Evolutionary conservation across 2,888 invertebrate genomes (phyloP), one percentile per base, ranked within the genome.

Genomic region (Proisotoma minuta): DNA sequence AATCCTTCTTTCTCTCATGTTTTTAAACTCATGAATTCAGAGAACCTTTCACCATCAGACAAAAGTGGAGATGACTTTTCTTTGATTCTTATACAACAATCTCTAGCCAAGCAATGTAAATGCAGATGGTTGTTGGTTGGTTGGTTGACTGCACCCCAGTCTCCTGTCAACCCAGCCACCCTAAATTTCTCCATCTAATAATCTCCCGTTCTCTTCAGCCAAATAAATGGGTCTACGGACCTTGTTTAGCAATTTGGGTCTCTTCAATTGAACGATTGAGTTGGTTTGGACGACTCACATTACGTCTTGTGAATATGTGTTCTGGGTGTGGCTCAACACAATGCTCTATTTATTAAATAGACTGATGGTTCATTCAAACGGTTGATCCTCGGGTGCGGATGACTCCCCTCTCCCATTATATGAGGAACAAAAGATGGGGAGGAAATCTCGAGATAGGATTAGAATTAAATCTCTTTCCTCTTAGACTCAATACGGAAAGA

Each of bases 21-120:
- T 20, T 29, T 54, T 54, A 56, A 43, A n/a, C 56, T 10, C 40
- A 56, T 56, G 56, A 56, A 40, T 56, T 47, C n/a, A 26, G 47
- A 56, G 43, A 56, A 27, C 53, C 53, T 54, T 54, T 54, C 53
- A 54, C 39, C 20, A 22, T 18, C 53, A 54, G 53, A 22, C 53
- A 28, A 22, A 54, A 24, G 34, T 34, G 54, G 39, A 39, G 54
- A 43, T 56, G 23, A 24, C 56, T 56, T 56, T 23, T 40, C 23
- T 56, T 54, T 28, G n/a, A n/a, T n/a, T n/a, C n/a, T n/a, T n/a
- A n/a, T n/a, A n/a, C n/a, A n/a, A n/a, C n/a, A n/a, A n/a, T n/a
- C n/a, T n/a, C n/a, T n/a, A n/a, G n/a, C n/a, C n/a, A n/a, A n/a
- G n/a, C n/a, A n/a, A n/a, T n/a, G n/a, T n/a, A n/a, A n/a, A n/a